These are phyloP conservation scores for Podotricha telesiphe DNA, from an alignment of 2,888 invertebrate genomes.

Conservation along the genomic window DNA sequence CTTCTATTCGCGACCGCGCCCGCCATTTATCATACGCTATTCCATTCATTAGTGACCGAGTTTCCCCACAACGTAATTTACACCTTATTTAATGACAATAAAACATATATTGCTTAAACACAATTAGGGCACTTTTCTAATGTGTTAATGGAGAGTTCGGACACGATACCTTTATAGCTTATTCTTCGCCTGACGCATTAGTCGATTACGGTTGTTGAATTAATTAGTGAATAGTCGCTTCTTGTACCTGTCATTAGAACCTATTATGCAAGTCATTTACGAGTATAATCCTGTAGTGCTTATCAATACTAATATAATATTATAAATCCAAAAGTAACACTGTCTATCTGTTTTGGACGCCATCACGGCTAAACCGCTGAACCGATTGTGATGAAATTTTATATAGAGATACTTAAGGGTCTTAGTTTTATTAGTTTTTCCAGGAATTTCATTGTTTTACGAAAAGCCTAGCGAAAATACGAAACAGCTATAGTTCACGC, in stretches of 20 bases:
- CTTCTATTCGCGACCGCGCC: slow-evolving; percentile 70
- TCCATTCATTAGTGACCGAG: slow-evolving; percentile 64
- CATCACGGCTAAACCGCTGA: too few species aligned
- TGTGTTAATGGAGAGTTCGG: slow-evolving; percentile 58
- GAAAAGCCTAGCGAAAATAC: too few species aligned
- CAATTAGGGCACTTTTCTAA: slow-evolving; percentile 54
- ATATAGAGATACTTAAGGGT: too few species aligned
- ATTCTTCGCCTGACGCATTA: slow-evolving; percentile 58
- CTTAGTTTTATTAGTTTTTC: too few species aligned
- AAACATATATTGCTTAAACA: slow-evolving; percentile 61
- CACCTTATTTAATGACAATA: slow-evolving; percentile 61
- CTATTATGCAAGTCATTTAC: background rate
- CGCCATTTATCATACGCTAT: slow-evolving; percentile 69
- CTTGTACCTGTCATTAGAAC: slow-evolving; percentile 26
- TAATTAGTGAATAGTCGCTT: slow-evolving; percentile 63
- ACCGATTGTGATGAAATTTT: too few species aligned
- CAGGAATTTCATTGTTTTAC: too few species aligned
- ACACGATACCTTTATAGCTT: slow-evolving; percentile 47
- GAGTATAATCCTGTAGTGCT: background rate
- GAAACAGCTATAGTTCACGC: too few species aligned
- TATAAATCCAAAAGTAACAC: too few species aligned
- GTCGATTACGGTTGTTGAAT: slow-evolving; percentile 62
- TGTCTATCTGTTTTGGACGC: too few species aligned
- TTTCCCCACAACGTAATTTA: slow-evolving; percentile 50
- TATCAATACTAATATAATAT: too few species aligned